Conservation (phyloP, 2,797 vertebrate species). For the Neoniphon sammara region DNA sequence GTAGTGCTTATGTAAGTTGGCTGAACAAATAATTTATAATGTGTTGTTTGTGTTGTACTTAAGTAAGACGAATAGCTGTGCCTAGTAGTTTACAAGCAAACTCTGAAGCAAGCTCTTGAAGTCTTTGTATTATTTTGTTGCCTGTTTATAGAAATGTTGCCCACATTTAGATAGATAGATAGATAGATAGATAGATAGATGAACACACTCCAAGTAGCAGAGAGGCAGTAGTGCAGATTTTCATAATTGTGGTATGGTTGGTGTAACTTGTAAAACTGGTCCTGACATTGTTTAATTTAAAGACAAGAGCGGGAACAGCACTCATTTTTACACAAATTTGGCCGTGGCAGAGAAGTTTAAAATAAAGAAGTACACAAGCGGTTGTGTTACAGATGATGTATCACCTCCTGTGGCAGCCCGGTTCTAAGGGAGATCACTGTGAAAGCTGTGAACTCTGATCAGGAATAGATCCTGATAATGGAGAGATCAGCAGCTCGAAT, state of each 20-base stretch:
- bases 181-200: too few relatives aligned
- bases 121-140: too few relatives aligned
- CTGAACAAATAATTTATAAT: neutral
- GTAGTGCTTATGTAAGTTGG: too few relatives aligned
- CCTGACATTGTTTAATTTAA: neutral
- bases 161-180: too few relatives aligned
- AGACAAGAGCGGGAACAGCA: too few relatives aligned
- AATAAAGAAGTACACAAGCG: conserved; percentile 6
- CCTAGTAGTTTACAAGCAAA: neutral
- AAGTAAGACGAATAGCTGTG: neutral
- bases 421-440: conserved; percentile 34
- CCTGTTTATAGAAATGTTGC: too few relatives aligned
- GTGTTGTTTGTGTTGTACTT: neutral
- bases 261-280: neutral
- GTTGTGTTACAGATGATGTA: conserved; percentile 12
- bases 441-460: conserved; percentile 67
- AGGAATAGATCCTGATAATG: conserved; percentile 53
- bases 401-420: conserved; percentile 38
- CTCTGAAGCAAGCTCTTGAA: too few relatives aligned
- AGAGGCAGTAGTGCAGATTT: neutral
- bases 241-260: neutral
- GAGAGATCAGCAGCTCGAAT: conserved; percentile 55
- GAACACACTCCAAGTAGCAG: too few relatives aligned
- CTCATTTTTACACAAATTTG: neutral
- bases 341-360: conserved; percentile 2